These are phyloP conservation scores for Cebidichthys violaceus DNA, from an alignment of 2,113 vertebrate genomes.

Conservation along the genomic window DNA sequence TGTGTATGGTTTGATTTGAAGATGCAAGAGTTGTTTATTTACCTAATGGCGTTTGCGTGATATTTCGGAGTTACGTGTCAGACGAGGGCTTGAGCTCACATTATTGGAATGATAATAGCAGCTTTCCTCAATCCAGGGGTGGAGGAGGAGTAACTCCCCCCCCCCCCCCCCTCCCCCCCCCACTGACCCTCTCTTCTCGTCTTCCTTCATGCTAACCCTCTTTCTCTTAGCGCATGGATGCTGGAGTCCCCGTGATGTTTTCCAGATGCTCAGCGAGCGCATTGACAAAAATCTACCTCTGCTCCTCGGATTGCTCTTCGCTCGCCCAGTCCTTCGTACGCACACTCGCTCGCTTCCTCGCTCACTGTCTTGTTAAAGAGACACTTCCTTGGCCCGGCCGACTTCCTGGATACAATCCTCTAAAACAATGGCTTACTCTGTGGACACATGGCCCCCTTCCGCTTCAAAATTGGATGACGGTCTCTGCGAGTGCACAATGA, in stretches of 20 bases:
- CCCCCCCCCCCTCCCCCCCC: constrained; percentile 62
- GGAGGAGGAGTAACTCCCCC: constrained; percentile 31
- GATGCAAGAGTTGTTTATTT: constrained; percentile 81
- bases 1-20: constrained; percentile 77
- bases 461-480: constrained; percentile 16
- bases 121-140: constrained; percentile 75
- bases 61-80: constrained; percentile 83
- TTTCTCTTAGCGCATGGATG: constrained; percentile 72
- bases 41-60: constrained; percentile 82
- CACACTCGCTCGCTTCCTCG: constrained; percentile 47
- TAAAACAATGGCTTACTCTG: constrained; percentile 62
- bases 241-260: constrained; percentile 79
- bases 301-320: constrained; percentile 46
- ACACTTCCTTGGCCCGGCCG: constrained; percentile 71
- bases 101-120: constrained; percentile 85
- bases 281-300: constrained; percentile 63
- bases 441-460: constrained; percentile 33
- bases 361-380: constrained; percentile 73
- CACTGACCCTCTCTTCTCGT: constrained; percentile 59
- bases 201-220: constrained; percentile 61
- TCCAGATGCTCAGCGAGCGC: constrained; percentile 81
- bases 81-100: constrained; percentile 82
- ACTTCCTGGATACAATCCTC: constrained; percentile 69
- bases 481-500: not conserved
- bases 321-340: constrained; percentile 35